Evolutionary conservation across 2,797 vertebrate species (phyloP).

Genomic region (Sebastes alutus): DNA sequence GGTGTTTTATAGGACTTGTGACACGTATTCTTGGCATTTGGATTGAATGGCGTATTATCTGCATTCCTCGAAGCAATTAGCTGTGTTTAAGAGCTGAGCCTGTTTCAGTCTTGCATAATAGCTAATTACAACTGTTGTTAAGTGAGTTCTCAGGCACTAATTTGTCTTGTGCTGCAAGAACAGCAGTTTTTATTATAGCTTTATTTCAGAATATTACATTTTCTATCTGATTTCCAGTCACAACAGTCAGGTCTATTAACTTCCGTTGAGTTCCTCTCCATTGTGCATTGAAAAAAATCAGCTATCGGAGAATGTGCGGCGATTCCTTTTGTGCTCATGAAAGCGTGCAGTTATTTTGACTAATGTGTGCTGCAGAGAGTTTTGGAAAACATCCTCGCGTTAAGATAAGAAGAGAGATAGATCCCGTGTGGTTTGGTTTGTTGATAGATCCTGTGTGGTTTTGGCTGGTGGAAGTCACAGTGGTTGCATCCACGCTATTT

Average conservation of each 20-base stretch:
- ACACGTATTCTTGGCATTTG: conserved; percentile 44
- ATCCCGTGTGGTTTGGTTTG: conserved; percentile 33
- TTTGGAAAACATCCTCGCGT: conserved; percentile 48
- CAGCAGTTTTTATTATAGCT: conserved; percentile 18
- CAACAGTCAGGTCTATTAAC: conserved; percentile 33
- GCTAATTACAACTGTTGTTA: conserved; percentile 56
- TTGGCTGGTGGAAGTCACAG: conserved; percentile 64
- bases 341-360: conserved; percentile 64
- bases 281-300: conserved; percentile 40
- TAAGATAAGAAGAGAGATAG: conserved; percentile 48
- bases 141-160: conserved; percentile 41
- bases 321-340: conserved; percentile 45
- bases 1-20: conserved; percentile 42
- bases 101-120: conserved; percentile 35
- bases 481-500: conserved; percentile 64
- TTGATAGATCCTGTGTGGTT: conserved; percentile 54
- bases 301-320: not conserved
- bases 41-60: conserved; percentile 55
- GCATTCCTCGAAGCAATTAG: conserved; percentile 66
- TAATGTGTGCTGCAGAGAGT: conserved; percentile 19
- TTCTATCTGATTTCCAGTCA: conserved; percentile 34
- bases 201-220: not conserved
- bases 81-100: conserved; percentile 38
- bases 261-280: conserved; percentile 2
- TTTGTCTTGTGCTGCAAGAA: conserved; percentile 13